A percentile compares a stretch with the other conserved stretches of the same genome.
phyloP scores from a whole-genome alignment of 1,140 invertebrate genomes.

The Drosophila quadrilineata region DNA sequence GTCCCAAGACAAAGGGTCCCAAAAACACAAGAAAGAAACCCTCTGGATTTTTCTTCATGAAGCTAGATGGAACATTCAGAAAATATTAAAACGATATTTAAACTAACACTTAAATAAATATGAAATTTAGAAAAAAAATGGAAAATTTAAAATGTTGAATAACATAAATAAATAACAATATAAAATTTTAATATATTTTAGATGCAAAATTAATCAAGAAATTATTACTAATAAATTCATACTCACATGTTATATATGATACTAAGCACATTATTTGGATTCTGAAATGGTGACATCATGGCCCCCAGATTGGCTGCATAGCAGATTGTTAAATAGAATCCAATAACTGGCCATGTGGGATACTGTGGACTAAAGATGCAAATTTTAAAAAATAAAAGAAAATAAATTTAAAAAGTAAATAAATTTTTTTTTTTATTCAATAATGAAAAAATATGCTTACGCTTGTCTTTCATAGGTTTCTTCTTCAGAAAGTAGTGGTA shows the following conservation, averaged over 20 bases:
- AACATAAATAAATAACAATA: no score
- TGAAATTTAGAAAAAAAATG: no score
- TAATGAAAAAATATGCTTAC: constrained; percentile 46
- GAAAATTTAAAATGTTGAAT: no score
- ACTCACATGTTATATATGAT: constrained; percentile 2
- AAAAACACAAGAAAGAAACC: neutral
- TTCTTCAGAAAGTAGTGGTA: constrained; percentile 23
- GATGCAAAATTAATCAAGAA: neutral
- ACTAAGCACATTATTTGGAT: constrained; percentile 25
- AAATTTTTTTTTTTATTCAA: neutral
- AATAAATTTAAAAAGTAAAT: neutral
- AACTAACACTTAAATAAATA: no score
- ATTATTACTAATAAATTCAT: neutral
- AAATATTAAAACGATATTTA: neutral
- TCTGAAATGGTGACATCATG: constrained; percentile 38
- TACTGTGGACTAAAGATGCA: constrained; percentile 22
- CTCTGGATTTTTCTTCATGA: neutral
- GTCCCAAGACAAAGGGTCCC: constrained; percentile 8
- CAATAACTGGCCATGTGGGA: constrained; percentile 40
- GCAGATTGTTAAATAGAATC: constrained; percentile 42
- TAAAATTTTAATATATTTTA: no score
- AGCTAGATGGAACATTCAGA: neutral
- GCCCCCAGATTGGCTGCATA: constrained; percentile 30
- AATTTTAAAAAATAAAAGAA: neutral
- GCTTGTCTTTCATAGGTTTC: constrained; percentile 39